Evolutionary conservation across 2,888 invertebrate genomes (phyloP), one percentile per base, ranked within the genome.

Genomic region (Tanytarsus gracilentus): DNA sequence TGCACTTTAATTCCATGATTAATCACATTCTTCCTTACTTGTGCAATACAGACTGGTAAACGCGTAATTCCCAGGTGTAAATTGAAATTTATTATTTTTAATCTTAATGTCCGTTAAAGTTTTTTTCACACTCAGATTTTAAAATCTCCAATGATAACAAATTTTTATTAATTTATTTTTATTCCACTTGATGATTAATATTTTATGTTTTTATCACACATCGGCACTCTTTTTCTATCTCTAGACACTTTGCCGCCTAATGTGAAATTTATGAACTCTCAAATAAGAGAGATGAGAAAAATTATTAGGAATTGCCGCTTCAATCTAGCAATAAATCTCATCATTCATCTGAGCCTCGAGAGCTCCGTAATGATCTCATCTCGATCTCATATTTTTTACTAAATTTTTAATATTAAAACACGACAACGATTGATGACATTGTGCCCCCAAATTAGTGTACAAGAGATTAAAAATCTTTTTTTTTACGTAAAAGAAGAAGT

Each of bases 121-220:
- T n/a, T n/a, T n/a, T n/a, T n/a, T n/a, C n/a, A n/a, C n/a, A n/a
- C n/a, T n/a, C n/a, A n/a, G n/a, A n/a, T n/a, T n/a, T n/a, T n/a
- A n/a, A n/a, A n/a, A n/a, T n/a, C n/a, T n/a, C n/a, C n/a, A n/a
- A n/a, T n/a, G n/a, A n/a, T n/a, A n/a, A n/a, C n/a, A n/a, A n/a
- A n/a, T 11, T 44, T 56, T 56, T 56, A 56, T 56, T 40, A 56
- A 27, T 56, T 56, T 56, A 56, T 56, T 39, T 56, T 44, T 56
- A 56, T 56, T 56, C 40, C 27, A 40, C 26, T 44, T 53, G 49
- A 49, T 49, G 49, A 27, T 49, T 49, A 49, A 53, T 53, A 36
- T 36, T 53, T 36, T 53, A 36, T 53, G 11, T 33, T 53, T 53
- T 53, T 53, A 16, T 44, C 44, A 44, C 44, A 18, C 16, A 18